phyloP scores from a whole-genome alignment of 37 sponge, comb jelly and placozoan genomes.

The Agelas oroides region DNA sequence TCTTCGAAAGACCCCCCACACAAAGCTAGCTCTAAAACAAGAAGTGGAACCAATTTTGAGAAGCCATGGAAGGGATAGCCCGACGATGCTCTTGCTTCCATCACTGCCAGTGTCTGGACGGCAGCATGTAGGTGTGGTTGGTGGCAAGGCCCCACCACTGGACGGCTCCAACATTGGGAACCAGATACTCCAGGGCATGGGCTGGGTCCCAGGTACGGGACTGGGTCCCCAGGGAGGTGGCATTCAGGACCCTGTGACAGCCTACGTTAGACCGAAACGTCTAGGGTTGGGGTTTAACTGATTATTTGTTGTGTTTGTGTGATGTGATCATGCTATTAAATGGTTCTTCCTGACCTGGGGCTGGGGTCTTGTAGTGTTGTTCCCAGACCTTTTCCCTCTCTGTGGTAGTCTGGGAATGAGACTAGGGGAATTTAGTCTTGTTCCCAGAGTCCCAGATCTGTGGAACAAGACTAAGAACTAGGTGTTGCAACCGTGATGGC shows the following conservation, averaged over 20 bases:
- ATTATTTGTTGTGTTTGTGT: too few species aligned
- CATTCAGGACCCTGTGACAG: conserved; percentile 58
- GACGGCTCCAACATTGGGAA: conserved; percentile 60
- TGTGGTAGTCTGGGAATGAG: too few species aligned
- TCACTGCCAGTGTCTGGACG: too few species aligned
- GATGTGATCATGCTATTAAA: too few species aligned
- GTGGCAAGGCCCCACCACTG: conserved; percentile 27
- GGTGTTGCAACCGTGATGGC: too few species aligned
- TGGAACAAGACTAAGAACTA: too few species aligned
- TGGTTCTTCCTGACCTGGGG: too few species aligned
- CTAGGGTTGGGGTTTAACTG: conserved; percentile 61
- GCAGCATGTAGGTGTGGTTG: conserved; percentile 33
- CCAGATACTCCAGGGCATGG: conserved; percentile 71
- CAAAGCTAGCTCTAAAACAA: conserved; percentile 27
- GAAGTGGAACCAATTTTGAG: conserved; percentile 48
- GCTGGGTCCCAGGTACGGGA: conserved; percentile 77
- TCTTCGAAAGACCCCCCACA: conserved; percentile 49
- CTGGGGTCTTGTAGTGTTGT: too few species aligned
- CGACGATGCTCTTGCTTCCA: neutral
- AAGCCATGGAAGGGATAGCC: conserved; percentile 26
- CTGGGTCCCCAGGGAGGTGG: conserved; percentile 65
- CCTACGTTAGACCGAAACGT: conserved; percentile 25
- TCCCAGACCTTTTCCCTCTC: too few species aligned
- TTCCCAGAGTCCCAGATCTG: too few species aligned
- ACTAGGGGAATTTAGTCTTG: too few species aligned